Percentiles rank a stretch among this genome's conserved stretches.
Evolutionary conservation across 2,797 vertebrate species (phyloP).

Genomic region (Artibeus lituratus): DNA sequence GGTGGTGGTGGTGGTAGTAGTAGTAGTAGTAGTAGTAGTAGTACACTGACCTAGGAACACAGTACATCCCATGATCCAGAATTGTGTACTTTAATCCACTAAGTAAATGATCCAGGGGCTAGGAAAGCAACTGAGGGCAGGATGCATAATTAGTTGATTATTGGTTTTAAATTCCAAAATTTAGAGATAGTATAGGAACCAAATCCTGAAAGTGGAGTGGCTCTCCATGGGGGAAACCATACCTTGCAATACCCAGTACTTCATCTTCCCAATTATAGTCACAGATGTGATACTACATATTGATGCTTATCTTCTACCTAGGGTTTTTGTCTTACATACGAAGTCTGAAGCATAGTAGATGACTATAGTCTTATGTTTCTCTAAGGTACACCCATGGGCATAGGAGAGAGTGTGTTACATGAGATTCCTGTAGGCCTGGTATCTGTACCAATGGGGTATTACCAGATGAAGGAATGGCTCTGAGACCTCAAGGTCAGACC

Average conservation of each 20-base stretch:
- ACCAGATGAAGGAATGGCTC: background rate
- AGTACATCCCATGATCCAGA: background rate
- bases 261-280: background rate
- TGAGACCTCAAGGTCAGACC: background rate
- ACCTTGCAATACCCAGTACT: background rate
- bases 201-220: background rate
- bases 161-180: background rate
- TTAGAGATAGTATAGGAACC: background rate
- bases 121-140: background rate
- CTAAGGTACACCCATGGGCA: background rate
- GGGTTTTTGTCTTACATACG: background rate
- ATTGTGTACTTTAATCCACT: background rate
- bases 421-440: background rate
- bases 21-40: too few relatives aligned
- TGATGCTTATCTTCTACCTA: background rate
- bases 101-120: background rate
- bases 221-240: background rate
- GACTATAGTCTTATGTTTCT: background rate
- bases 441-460: background rate
- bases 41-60: background rate
- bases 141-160: background rate
- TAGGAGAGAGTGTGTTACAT: background rate
- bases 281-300: background rate
- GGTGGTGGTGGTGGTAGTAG: too few relatives aligned
- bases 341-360: background rate